Evolutionary conservation across 2,113 vertebrate genomes (phyloP).

Genomic region (Anseranas semipalmata): DNA sequence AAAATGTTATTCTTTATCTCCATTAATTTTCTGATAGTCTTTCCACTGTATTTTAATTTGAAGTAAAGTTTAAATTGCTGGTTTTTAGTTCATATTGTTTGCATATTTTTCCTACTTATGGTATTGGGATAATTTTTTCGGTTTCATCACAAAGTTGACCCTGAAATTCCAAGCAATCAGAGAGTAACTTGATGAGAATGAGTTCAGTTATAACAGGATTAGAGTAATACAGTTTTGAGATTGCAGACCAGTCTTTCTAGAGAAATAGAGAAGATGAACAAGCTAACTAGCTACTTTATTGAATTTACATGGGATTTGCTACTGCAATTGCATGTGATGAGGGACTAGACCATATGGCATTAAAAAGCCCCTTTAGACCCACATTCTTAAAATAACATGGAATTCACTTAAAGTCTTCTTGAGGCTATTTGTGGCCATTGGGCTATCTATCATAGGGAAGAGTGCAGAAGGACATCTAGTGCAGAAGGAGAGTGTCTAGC

Average conservation of each 20-base stretch:
- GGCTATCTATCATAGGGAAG: background rate
- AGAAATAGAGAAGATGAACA: background rate
- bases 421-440: background rate
- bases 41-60: background rate
- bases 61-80: background rate
- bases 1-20: background rate
- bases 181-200: background rate
- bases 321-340: background rate
- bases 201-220: background rate
- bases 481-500: background rate
- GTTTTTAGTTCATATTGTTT: background rate
- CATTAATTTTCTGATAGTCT: background rate
- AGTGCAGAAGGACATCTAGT: background rate
- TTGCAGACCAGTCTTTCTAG: background rate
- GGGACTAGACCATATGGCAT: background rate
- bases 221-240: background rate
- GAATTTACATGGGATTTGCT: background rate
- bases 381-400: background rate
- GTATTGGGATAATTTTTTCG: background rate
- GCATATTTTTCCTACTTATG: background rate
- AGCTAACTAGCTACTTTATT: background rate
- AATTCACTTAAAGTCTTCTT: background rate
- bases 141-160: background rate
- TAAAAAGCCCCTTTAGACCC: background rate
- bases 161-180: background rate